Evolutionary conservation across 1,140 invertebrate genomes (phyloP).

Genomic region (Drosophila tani): DNA sequence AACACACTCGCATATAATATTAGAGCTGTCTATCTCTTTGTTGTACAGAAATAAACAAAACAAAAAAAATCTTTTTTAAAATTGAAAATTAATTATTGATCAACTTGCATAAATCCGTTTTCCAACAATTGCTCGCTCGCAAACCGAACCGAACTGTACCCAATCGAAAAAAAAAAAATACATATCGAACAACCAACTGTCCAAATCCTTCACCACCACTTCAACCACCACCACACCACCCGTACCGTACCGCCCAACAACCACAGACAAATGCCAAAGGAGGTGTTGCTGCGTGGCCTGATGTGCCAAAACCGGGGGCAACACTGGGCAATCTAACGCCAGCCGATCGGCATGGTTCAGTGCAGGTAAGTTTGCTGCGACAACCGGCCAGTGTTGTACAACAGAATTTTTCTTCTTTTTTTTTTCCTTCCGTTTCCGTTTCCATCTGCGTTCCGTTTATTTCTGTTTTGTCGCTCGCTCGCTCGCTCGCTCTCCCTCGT

Average conservation of each 20-base stretch:
- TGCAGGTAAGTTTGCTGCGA: conserved; percentile 90
- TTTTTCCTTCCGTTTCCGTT: conserved; percentile 39
- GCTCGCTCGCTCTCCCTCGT: conserved; percentile 29
- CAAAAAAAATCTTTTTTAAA: conserved; percentile 34
- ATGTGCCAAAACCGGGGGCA: conserved; percentile 86
- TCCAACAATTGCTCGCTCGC: conserved; percentile 63
- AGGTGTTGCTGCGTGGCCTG: conserved; percentile 86
- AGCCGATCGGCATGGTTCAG: conserved; percentile 96
- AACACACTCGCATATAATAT: conserved; percentile 36
- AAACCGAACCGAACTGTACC: conserved; percentile 50
- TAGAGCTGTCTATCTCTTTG: conserved; percentile 58
- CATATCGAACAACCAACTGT: conserved; percentile 39
- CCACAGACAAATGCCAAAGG: conserved; percentile 85
- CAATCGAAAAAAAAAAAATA: conserved; percentile 44
- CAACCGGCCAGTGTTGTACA: conserved; percentile 50
- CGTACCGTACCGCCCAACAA: conserved; percentile 38
- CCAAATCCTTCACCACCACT: conserved; percentile 48
- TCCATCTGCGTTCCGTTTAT: conserved; percentile 40
- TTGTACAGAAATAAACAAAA: conserved; percentile 43
- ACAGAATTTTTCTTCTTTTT: conserved; percentile 29
- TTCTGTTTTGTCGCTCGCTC: conserved; percentile 52
- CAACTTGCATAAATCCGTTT: conserved; percentile 69
- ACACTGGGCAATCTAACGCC: conserved; percentile 92
- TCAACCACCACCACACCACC: conserved; percentile 34
- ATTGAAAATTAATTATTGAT: conserved; percentile 73